Evolutionary conservation across 92 coral and sea anemone species (phyloP).

Genomic region (Siderastrea siderea): DNA sequence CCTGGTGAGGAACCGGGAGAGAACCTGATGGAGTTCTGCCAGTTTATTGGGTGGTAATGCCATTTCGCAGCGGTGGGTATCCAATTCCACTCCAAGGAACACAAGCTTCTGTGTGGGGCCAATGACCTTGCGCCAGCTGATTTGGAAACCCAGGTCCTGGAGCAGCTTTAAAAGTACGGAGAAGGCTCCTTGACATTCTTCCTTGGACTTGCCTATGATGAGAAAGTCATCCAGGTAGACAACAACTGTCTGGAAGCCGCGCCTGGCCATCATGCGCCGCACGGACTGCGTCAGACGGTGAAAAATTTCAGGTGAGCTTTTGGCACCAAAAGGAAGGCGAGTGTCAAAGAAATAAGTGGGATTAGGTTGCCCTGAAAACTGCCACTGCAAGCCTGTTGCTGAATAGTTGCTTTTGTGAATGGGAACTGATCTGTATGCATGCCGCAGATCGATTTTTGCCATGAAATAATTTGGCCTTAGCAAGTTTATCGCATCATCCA

Average conservation of each 20-base stretch:
- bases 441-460: conserved; percentile 39
- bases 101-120: conserved; percentile 13
- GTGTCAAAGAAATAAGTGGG: conserved; percentile 48
- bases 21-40: too few relatives aligned
- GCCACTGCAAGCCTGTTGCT: too few relatives aligned
- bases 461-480: too few relatives aligned
- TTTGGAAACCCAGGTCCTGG: not conserved
- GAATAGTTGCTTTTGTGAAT: conserved; percentile 8
- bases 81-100: not conserved
- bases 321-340: conserved; percentile 49
- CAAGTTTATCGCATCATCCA: too few relatives aligned
- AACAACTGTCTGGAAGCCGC: too few relatives aligned
- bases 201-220: conserved; percentile 27
- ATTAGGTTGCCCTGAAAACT: conserved; percentile 12
- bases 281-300: not conserved
- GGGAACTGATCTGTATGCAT: conserved; percentile 52
- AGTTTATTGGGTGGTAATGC: too few relatives aligned
- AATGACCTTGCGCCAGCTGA: not conserved
- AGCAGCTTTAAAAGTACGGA: conserved; percentile 47
- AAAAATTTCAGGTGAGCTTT: not conserved
- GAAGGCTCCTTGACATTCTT: conserved; percentile 54
- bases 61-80: too few relatives aligned
- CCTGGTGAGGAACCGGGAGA: too few relatives aligned
- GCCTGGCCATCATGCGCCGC: not conserved
- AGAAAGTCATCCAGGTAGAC: conserved; percentile 66